Percentiles rank a stretch among this genome's conserved stretches.
Conservation (phyloP, 2,888 invertebrate species). For the Acleris cristana region DNA sequence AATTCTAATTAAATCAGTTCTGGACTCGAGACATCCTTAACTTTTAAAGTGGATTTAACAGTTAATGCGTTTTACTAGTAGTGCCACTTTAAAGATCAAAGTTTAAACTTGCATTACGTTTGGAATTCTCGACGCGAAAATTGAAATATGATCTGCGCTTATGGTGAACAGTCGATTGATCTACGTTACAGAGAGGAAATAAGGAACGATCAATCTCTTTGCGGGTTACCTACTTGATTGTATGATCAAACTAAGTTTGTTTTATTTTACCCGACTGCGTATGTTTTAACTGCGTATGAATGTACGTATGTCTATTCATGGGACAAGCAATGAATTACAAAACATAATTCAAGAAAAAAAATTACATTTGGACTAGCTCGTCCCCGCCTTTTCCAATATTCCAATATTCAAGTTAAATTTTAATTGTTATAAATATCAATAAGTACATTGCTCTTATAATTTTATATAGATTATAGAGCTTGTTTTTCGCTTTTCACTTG, state of each 20-base stretch:
- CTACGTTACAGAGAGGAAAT: conserved; percentile 21
- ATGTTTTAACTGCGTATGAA: no score
- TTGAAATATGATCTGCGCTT: conserved; percentile 26
- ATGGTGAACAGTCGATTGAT: conserved; percentile 16
- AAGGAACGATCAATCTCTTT: neutral
- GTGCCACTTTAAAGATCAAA: conserved; percentile 34
- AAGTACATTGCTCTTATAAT: no score
- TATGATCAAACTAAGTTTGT: neutral
- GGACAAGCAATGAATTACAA: no score
- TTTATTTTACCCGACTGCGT: no score
- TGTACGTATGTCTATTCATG: no score
- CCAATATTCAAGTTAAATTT: no score
- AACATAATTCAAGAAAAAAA: no score
- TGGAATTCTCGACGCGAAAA: conserved; percentile 19
- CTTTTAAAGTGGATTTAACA: conserved; percentile 57
- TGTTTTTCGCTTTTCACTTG: no score
- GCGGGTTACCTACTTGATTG: neutral
- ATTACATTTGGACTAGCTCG: no score
- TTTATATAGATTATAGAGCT: no score
- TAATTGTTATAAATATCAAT: no score
- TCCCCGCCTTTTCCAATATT: no score
- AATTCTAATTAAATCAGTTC: conserved; percentile 51
- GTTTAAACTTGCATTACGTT: conserved; percentile 27
- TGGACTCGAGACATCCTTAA: conserved; percentile 51
- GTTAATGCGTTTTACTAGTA: conserved; percentile 49